Evolutionary conservation across 1,140 invertebrate species (phyloP).

Genomic region (Diachasma alloeum): DNA sequence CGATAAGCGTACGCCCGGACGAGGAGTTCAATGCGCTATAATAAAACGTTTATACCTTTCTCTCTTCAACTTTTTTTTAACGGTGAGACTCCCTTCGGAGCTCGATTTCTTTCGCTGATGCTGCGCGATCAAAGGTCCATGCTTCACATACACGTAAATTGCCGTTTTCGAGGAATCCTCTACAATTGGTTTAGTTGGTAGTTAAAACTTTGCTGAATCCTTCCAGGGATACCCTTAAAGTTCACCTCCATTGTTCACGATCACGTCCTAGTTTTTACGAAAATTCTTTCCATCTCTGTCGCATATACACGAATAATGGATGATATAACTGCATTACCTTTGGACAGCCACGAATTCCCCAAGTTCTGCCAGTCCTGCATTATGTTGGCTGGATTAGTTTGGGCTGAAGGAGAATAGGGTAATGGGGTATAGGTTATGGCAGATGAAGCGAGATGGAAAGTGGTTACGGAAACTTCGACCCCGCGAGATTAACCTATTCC

Average conservation of each 20-base stretch:
- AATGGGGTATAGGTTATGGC: not conserved
- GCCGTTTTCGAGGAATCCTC: not conserved
- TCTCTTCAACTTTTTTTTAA: not conserved
- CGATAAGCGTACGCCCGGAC: slow-evolving; percentile 2
- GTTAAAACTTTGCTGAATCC: not conserved
- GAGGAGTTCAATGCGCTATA: slow-evolving; percentile 12
- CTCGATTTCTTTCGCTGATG: not conserved
- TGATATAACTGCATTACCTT: not conserved
- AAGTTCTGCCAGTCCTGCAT: not conserved
- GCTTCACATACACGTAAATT: slow-evolving; percentile 1
- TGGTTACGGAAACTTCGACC: slow-evolving; percentile 43
- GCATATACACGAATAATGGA: not conserved
- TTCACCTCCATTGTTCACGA: not conserved
- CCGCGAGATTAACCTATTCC: slow-evolving; percentile 55
- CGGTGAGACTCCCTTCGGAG: not conserved
- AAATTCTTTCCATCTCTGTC: not conserved
- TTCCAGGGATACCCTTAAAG: not conserved
- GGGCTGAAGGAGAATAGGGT: not conserved
- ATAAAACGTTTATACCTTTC: slow-evolving; percentile 9
- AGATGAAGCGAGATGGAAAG: not conserved
- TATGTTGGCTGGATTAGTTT: not conserved
- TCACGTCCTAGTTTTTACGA: not conserved
- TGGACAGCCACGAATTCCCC: not conserved
- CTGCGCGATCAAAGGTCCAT: not conserved
- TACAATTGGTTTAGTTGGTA: not conserved